Conservation (phyloP, 2,797 vertebrate genomes). For the Margarornis squamiger region DNA sequence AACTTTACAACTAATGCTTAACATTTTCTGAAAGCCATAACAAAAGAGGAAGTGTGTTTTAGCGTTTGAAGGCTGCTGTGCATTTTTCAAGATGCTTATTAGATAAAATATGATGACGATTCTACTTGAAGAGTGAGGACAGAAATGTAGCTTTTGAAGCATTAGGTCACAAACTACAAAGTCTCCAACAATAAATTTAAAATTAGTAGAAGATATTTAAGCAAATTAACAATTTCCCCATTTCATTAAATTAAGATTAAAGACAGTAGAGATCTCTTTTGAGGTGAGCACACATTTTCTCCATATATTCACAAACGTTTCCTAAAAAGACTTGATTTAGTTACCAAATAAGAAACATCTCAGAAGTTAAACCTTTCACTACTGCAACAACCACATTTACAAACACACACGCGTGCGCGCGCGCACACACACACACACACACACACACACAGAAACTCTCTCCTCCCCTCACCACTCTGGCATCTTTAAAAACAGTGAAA, state of each 20-base stretch:
- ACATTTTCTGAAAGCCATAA: not conserved
- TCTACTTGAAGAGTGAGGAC: not conserved
- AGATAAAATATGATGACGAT: not conserved
- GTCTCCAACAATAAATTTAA: not conserved
- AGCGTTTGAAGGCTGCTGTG: not conserved
- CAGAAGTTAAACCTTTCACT: not conserved
- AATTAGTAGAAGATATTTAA: not conserved
- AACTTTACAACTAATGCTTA: not conserved
- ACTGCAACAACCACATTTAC: not conserved
- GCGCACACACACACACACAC: too few relatives aligned
- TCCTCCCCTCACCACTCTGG: fast-evolving
- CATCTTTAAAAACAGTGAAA: not conserved
- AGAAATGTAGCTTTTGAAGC: not conserved
- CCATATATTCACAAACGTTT: not conserved
- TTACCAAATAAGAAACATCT: not conserved
- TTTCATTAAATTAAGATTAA: not conserved
- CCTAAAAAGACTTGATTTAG: not conserved
- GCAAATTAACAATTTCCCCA: not conserved
- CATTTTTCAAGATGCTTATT: not conserved
- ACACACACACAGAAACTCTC: not conserved
- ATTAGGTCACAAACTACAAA: not conserved
- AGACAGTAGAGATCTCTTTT: not conserved
- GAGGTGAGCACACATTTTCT: not conserved
- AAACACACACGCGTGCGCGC: too few relatives aligned
- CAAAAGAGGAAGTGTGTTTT: not conserved